Base-by-base conservation (phyloP, 2,113 vertebrate species). In the Hippocampus barbouri region DNA sequence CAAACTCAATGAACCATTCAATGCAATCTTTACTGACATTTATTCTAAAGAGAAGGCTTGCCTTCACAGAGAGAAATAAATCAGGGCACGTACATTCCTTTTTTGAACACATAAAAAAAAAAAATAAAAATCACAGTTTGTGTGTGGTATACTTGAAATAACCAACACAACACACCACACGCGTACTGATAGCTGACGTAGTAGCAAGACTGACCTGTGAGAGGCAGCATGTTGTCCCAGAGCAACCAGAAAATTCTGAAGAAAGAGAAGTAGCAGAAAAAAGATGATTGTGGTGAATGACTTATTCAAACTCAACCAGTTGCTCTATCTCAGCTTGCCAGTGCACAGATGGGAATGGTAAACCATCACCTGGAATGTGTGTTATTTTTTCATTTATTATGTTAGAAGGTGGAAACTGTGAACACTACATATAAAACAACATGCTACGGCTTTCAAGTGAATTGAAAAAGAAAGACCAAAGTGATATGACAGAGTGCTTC, bases 1-100 rank as follows among this genome's bases (percentile, higher is more conserved):
- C 88, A 90, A 90, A 90, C 88, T 90, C 85, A 76, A 77, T 84
- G 88, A 89, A 90, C 83, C 88, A 87, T 90, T 90, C 88, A 87
- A 82, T 89, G 88, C 90, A 85, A 80, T 76, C 78, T 76, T 76
- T 78, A 84, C 83, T 92, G 88, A 91, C 91, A 91, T 91, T 88
- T 56, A 23, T 23, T 56, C 53, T 56, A n/a, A 56, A 23, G 21
- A 23, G 15, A 34, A 78, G 72, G 38, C 57, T 66, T 68, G 77
- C 79, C 82, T 82, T 82, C 84, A 84, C 74, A 71, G 77, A 85
- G 80, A 88, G 85, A 89, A 78, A 53, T 51, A 53, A 54, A n/a
- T 2, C 21, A 54, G 20, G 21, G 51, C 5, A 51, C 14, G 18
- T 16, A 51, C 15, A 51, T 20, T 6, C 16, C 5, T 15, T 18